Evolutionary conservation across 1,140 invertebrate genomes (phyloP), one percentile per base, ranked within the genome.

Genomic region (Drosophila biarmipes): DNA sequence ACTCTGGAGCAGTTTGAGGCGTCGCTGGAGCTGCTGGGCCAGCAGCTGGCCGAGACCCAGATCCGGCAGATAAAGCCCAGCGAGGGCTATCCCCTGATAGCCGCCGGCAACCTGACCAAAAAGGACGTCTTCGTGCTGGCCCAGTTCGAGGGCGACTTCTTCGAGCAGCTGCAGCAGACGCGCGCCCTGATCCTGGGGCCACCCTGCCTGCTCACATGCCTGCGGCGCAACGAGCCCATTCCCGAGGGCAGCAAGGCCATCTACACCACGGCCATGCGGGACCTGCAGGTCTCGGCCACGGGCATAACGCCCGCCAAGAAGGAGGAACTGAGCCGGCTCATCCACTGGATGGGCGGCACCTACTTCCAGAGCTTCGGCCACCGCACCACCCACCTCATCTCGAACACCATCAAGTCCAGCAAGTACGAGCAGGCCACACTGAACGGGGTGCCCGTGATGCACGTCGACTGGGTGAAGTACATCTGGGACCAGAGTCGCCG

Each of bases 261-360:
- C 11, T 97, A 95, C 80, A 96, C 95, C 24, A 94, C 96, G 37
- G 95, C 96, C 0, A 97, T 98, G 97, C 94, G 95, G 76, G 94
- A 94, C 52, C 87, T 97, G 4, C 93, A 95, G 7, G 92, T 98
- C 29, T 95, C 95, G 8, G 94, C 95, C 51, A 96, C 96, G 48
- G 95, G 95, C 45, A 93, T 98, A 29, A 91, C 93, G 37, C 93
- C 93, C 78, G 79, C 93, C 42, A 91, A 92, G 49, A 97, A 96
- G 92, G 96, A 91, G 4, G 92, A 94, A 31, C 92, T 98, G 5
- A 94, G 95, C 81, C 92, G 93, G 21, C 95, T 95, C 80, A 94
- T 98, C 0, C 93, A 96, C 78, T 95, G 95, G 90, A 98, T 98
- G 97, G 96, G 96, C 57, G 98, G 97, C 5, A 92, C 95, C 12